A percentile compares a stretch with the other conserved stretches of the same genome.
Conservation (phyloP, 2,113 vertebrate genomes). For the Syngnathus scovelli region DNA sequence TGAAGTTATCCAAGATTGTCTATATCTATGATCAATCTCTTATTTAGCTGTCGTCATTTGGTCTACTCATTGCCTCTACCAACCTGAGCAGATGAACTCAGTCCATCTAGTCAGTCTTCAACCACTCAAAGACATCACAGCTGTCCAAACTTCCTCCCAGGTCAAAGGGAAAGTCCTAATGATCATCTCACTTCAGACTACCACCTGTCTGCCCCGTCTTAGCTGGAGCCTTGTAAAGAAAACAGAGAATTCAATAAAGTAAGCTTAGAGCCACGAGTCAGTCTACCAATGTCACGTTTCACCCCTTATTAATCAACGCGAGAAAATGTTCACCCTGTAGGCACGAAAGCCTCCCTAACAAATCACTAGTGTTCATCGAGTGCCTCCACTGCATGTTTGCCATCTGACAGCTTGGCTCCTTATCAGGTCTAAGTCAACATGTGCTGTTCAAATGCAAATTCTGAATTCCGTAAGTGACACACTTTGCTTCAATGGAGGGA, state of each 20-base stretch:
- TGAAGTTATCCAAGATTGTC: not conserved
- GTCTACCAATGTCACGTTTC: not conserved
- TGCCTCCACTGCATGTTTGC: conserved; percentile 4
- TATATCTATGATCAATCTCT: not conserved
- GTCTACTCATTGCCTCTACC: conserved; percentile 24
- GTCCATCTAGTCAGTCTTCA: conserved; percentile 14
- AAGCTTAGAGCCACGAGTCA: conserved; percentile 52
- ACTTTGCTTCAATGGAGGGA: conserved; percentile 13
- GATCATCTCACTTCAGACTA: conserved; percentile 44
- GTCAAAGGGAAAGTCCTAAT: conserved; percentile 65
- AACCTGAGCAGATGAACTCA: conserved; percentile 29
- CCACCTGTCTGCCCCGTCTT: conserved; percentile 62
- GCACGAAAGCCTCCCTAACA: not conserved
- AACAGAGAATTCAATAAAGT: conserved; percentile 69
- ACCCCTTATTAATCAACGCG: not conserved
- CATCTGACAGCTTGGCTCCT: not conserved
- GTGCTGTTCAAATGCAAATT: not conserved
- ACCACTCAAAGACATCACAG: conserved; percentile 53
- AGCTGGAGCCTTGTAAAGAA: conserved; percentile 51
- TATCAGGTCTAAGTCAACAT: not conserved
- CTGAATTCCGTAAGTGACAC: not conserved
- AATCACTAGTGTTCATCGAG: not conserved
- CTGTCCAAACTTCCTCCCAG: conserved; percentile 53
- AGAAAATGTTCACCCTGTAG: not conserved
- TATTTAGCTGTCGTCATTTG: not conserved